These are phyloP conservation scores for Sakesphorus luctuosus DNA, from an alignment of 2,113 vertebrate genomes.

Conservation along the genomic window DNA sequence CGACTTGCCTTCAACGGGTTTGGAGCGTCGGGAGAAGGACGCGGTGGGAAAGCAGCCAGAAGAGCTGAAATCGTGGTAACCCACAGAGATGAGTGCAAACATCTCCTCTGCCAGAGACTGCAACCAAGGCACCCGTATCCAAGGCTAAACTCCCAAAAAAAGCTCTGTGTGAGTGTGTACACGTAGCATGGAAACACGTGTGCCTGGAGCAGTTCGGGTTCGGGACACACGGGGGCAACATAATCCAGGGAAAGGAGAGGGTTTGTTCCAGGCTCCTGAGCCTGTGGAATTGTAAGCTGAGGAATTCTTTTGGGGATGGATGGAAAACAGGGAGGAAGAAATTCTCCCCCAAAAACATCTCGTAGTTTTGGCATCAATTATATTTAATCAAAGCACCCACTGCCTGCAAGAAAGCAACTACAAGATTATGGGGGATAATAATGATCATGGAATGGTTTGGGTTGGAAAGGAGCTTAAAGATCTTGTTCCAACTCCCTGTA, in stretches of 20 bases:
- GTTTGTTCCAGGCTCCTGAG: background rate
- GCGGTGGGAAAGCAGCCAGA: background rate
- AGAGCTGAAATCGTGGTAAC: background rate
- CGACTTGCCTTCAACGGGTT: background rate
- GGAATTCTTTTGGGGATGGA: background rate
- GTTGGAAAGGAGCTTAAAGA: background rate
- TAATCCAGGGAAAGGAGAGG: background rate
- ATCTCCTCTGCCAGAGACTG: background rate
- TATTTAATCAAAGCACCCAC: background rate
- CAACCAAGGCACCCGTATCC: background rate
- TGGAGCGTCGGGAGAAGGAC: background rate
- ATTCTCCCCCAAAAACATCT: background rate
- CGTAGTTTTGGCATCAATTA: background rate
- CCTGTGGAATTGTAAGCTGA: fast-evolving
- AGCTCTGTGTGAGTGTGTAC: background rate
- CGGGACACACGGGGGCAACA: conserved; percentile 52
- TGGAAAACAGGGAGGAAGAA: background rate
- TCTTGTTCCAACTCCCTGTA: background rate
- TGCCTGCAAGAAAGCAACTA: background rate
- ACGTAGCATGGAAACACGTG: background rate
- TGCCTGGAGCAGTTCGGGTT: background rate
- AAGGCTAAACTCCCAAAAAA: background rate
- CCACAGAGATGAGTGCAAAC: background rate
- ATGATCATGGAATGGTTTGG: background rate
- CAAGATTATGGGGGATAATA: no score